A percentile compares a stretch with the other conserved stretches of the same genome.
Conservation (phyloP, 2,113 vertebrate genomes). For the mouse (Mus musculus) region DNA sequence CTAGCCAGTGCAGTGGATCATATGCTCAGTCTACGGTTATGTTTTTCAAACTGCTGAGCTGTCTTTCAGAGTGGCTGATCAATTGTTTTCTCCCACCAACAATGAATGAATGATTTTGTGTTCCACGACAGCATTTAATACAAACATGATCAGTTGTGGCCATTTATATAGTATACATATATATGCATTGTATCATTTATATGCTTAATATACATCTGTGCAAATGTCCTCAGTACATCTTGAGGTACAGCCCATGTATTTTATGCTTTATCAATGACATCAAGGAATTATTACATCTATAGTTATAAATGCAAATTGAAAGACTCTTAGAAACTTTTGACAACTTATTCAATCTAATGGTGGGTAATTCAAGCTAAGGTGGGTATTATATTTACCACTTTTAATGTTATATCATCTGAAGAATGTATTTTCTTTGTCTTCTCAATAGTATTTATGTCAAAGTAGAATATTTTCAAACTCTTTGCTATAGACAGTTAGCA, state of each 20-base stretch:
- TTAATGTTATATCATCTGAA: not conserved
- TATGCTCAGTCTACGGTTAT: not conserved
- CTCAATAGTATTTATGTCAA: not conserved
- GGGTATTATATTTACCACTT: not conserved
- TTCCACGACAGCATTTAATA: not conserved
- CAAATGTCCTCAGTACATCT: not conserved
- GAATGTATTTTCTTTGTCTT: not conserved
- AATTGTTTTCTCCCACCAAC: not conserved
- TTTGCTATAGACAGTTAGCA: not conserved
- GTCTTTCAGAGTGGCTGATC: not conserved
- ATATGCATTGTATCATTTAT: not conserved
- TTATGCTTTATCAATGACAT: not conserved
- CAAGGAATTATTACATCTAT: not conserved
- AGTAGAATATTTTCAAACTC: not conserved
- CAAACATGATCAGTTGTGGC: not conserved
- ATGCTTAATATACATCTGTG: not conserved
- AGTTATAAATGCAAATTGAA: not conserved
- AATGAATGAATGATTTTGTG: not conserved
- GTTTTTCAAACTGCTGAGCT: not conserved
- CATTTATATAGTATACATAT: not conserved
- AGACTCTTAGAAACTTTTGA: not conserved
- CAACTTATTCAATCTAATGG: constrained; percentile 2
- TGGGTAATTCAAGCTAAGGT: not conserved
- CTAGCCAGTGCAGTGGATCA: too few species aligned
- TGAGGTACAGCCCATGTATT: not conserved